Evolutionary conservation across 2,113 vertebrate species (phyloP).

Genomic region (Lontra canadensis): DNA sequence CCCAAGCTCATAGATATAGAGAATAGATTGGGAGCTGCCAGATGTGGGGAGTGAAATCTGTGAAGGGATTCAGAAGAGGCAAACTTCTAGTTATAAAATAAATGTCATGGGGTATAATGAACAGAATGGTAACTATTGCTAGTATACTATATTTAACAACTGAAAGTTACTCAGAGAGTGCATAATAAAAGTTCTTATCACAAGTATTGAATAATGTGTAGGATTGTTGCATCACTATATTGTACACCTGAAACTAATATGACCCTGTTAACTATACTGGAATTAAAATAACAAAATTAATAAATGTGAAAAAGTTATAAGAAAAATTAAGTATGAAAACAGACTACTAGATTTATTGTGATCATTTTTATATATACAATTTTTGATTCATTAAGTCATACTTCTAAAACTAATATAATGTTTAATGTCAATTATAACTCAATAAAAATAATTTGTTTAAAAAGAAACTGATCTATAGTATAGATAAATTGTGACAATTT

Average conservation of each 20-base stretch:
- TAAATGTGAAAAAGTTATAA: neutral
- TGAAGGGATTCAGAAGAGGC: neutral
- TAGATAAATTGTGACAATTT: neutral
- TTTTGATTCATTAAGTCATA: neutral
- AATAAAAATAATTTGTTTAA: neutral
- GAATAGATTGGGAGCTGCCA: neutral
- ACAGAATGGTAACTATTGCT: neutral
- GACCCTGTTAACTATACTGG: neutral
- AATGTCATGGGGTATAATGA: neutral
- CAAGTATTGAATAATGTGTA: neutral
- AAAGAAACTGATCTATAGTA: neutral
- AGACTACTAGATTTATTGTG: neutral
- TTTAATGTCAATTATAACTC: neutral
- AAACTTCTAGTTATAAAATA: neutral
- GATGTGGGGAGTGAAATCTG: neutral
- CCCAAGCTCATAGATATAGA: neutral
- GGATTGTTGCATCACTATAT: neutral
- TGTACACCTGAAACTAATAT: neutral
- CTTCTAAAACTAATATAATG: neutral
- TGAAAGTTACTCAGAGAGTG: neutral
- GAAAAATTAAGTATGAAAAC: neutral
- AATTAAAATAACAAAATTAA: neutral
- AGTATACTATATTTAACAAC: neutral
- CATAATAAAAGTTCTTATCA: neutral
- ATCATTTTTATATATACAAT: neutral